Evolutionary conservation across 2,113 vertebrate species (phyloP).

Genomic region (Australoheros scitulus): DNA sequence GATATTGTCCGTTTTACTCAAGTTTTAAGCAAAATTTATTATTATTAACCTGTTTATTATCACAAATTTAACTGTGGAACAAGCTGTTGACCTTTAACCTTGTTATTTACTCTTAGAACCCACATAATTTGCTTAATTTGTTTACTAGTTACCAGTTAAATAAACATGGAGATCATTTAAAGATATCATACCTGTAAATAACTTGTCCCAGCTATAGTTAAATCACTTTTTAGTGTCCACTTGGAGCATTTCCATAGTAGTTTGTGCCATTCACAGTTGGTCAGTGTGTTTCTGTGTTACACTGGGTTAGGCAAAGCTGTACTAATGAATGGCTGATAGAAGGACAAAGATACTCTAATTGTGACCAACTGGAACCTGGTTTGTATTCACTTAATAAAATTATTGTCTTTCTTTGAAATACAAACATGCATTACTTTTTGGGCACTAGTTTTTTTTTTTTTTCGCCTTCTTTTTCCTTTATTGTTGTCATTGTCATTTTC

Average conservation of each 20-base stretch:
- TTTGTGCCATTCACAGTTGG: not conserved
- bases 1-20: not conserved
- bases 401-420: not conserved
- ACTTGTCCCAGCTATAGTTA: not conserved
- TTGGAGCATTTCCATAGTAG: not conserved
- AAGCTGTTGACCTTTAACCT: not conserved
- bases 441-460: not conserved
- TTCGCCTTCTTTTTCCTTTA: slow-evolving; percentile 6
- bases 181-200: not conserved
- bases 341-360: not conserved
- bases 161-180: not conserved
- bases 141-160: not conserved
- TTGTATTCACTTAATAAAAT: not conserved
- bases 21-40: too few species aligned
- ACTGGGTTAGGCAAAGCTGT: not conserved
- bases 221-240: not conserved
- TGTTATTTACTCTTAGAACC: not conserved
- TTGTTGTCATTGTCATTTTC: slow-evolving; percentile 24
- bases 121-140: not conserved
- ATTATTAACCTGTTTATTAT: not conserved
- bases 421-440: not conserved
- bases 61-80: not conserved
- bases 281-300: not conserved
- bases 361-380: not conserved
- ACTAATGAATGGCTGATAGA: not conserved